These are phyloP conservation scores for Drosophila busckii DNA, from an alignment of 1,140 invertebrate genomes.

Conservation along the genomic window DNA sequence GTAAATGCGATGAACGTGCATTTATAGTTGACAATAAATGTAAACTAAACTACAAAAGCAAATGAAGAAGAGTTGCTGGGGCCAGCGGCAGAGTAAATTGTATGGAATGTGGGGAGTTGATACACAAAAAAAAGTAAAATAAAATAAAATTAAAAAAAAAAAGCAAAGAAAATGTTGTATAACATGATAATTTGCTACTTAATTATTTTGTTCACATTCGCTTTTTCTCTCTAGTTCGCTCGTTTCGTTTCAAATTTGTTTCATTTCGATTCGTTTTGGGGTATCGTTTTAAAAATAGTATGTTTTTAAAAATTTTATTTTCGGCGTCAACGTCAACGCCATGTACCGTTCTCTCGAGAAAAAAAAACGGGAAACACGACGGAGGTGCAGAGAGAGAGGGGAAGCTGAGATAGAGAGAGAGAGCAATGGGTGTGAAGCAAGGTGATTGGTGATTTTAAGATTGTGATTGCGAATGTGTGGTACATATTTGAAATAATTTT, in stretches of 20 bases:
- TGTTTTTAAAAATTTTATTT: constrained; percentile 74
- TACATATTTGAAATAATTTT: constrained; percentile 69
- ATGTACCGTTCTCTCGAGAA: constrained; percentile 35
- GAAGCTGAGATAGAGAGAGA: no score
- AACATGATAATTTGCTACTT: constrained; percentile 74
- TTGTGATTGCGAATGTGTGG: constrained; percentile 33
- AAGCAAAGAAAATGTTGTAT: constrained; percentile 55
- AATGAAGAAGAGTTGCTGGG: no score
- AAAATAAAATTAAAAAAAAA: constrained; percentile 12
- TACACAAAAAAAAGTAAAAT: background rate
- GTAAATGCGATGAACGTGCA: background rate
- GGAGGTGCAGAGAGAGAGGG: no score
- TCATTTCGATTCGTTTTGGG: constrained; percentile 52
- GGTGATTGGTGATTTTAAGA: no score
- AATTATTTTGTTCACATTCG: constrained; percentile 67
- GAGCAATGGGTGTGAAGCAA: no score
- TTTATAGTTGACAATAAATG: background rate
- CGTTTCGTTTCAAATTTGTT: constrained; percentile 37
- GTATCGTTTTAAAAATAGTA: constrained; percentile 74
- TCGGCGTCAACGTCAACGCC: constrained; percentile 72
- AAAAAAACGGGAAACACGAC: background rate
- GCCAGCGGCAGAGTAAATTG: no score
- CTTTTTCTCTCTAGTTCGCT: constrained; percentile 21
- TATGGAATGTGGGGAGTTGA: no score
- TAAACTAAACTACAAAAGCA: no score